Base-by-base conservation (phyloP, 2,888 invertebrate species). In the Aphidius colemani region DNA sequence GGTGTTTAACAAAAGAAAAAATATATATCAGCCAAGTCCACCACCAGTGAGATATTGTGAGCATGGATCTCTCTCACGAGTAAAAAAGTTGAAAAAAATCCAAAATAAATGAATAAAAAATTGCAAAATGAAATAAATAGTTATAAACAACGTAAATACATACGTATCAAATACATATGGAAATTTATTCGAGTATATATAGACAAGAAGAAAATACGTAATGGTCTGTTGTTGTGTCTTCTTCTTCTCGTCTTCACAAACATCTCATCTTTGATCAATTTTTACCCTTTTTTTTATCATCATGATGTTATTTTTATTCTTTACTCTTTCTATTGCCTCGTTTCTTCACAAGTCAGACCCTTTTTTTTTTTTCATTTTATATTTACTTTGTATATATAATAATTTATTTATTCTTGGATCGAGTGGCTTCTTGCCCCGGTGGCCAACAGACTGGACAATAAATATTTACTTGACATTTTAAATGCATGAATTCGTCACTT, bases 141-240 rank as follows among this genome's bases (percentile, higher is more conserved):
- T 30, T 30, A 30, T 30, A 30, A 30, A 30, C 30, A 30, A 30
- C 3, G 30, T 30, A 30, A 30, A 30, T 5, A 30, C 30, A 30
- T 39, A 60, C 64, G 49, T 46, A 59, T 53, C 51, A 45, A 51
- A 51, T 71, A 63, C 69, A 71, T 75, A 78, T 79, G 78, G 75
- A 78, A 78, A 80, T 80, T 76, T 78, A 78, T 78, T 78, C 77
- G 70, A 65, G 70, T 63, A 67, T 67, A 67, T 67, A 67, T 66
- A 59, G 61, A 53, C 64, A 44, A 62, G 46, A 55, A 59, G 50
- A 45, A 64, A 50, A 66, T 66, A 68, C 67, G 66, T 69, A 69
- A 67, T 67, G 66, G 63, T 63, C 61, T 64, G 30, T 66, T 64
- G 51, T 64, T 64, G 58, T 53, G 57, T 67, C 64, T 64, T 66